phyloP scores from a whole-genome alignment of 2,113 vertebrate genomes.

The Heterotis niloticus region DNA sequence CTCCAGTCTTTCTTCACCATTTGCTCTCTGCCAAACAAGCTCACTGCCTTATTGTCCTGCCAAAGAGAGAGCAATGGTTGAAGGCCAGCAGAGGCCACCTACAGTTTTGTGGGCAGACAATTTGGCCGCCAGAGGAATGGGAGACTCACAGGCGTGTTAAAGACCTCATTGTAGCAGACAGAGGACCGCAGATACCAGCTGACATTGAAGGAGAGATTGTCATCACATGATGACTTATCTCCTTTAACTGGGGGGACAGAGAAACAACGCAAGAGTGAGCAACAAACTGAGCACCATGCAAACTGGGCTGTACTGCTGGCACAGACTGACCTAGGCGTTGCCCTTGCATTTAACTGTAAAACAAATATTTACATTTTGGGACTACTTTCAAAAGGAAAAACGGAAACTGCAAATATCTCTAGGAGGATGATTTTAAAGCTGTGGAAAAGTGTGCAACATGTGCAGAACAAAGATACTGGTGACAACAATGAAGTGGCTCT shows the following conservation, averaged over 20 bases:
- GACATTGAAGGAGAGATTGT: slow-evolving; percentile 58
- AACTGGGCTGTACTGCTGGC: neutral
- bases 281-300: neutral
- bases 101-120: neutral
- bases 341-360: neutral
- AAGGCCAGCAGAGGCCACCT: neutral
- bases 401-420: neutral
- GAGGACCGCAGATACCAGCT: slow-evolving; percentile 71
- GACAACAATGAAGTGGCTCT: too few species aligned
- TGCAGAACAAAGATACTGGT: too few species aligned
- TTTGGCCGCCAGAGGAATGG: neutral
- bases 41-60: slow-evolving; percentile 72
- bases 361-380: neutral
- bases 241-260: slow-evolving; percentile 49
- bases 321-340: neutral
- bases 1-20: slow-evolving; percentile 75
- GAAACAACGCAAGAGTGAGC: neutral
- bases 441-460: too few species aligned
- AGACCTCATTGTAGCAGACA: slow-evolving; percentile 69
- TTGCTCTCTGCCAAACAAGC: slow-evolving; percentile 71
- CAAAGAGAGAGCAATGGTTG: neutral
- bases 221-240: slow-evolving; percentile 47
- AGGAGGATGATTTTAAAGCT: neutral
- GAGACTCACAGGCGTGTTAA: slow-evolving; percentile 64
- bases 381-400: neutral